Evolutionary conservation across 2,888 invertebrate genomes (phyloP).

Genomic region (Nipponacmea schrenckii): DNA sequence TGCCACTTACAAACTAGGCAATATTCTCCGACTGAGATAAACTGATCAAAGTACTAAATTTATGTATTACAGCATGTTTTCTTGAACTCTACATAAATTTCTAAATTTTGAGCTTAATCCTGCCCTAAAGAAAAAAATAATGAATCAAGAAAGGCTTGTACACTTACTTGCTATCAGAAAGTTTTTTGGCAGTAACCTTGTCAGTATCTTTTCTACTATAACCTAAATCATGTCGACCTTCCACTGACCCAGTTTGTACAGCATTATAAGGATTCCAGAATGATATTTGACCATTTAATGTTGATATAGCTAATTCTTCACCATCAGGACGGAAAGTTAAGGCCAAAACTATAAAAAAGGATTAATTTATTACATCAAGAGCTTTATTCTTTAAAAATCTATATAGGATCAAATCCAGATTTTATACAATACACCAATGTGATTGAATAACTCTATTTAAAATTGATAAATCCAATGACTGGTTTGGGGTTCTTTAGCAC

Average conservation of each 20-base stretch:
- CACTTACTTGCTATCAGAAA: conserved; percentile 84
- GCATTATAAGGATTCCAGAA: conserved; percentile 60
- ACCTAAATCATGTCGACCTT: conserved; percentile 89
- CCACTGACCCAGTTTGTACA: conserved; percentile 79
- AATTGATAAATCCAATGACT: too few relatives aligned
- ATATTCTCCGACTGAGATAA: too few relatives aligned
- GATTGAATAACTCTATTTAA: too few relatives aligned
- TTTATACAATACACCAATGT: too few relatives aligned
- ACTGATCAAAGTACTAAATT: too few relatives aligned
- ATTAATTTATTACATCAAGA: neutral
- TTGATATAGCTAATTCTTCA: conserved; percentile 90
- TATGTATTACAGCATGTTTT: too few relatives aligned
- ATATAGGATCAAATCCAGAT: too few relatives aligned
- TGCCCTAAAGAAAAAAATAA: neutral
- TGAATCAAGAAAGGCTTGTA: neutral
- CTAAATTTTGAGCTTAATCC: too few relatives aligned
- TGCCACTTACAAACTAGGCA: too few relatives aligned
- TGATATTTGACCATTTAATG: conserved; percentile 73
- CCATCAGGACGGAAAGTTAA: conserved; percentile 91
- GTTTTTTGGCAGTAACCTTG: conserved; percentile 86
- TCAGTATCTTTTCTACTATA: conserved; percentile 86
- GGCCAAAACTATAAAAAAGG: conserved; percentile 74
- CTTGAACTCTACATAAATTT: too few relatives aligned
- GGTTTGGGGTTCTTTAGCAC: too few relatives aligned
- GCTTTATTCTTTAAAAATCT: too few relatives aligned